These are phyloP conservation scores for Nymphicus hollandicus DNA, from an alignment of 2,113 vertebrate genomes.

Conservation along the genomic window DNA sequence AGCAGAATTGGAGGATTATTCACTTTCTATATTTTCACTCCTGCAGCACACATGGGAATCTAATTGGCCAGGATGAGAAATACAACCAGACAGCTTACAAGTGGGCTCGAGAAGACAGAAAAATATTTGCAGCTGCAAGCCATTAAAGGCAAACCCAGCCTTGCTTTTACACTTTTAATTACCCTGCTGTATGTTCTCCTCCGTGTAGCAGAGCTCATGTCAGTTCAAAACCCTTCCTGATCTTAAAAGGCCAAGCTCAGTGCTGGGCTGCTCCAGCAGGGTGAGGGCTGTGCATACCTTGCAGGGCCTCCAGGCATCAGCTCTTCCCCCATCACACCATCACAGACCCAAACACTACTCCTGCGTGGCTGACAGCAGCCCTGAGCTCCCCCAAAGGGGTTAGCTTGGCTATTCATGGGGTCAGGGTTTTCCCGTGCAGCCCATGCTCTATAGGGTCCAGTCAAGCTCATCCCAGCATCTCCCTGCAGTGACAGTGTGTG, in stretches of 20 bases:
- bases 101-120: conserved; percentile 38
- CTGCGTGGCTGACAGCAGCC: background rate
- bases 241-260: conserved; percentile 44
- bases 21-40: conserved; percentile 74
- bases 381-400: background rate
- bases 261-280: background rate
- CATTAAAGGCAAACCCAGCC: conserved; percentile 67
- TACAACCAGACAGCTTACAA: conserved; percentile 69
- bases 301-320: accelerated
- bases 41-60: conserved; percentile 76
- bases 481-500: background rate
- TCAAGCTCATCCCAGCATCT: background rate
- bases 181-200: conserved; percentile 53
- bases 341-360: background rate
- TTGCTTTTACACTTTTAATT: conserved; percentile 63
- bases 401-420: background rate
- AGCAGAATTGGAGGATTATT: conserved; percentile 70
- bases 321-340: accelerated
- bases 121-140: conserved; percentile 76
- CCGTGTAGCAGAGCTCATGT: background rate
- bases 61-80: conserved; percentile 73
- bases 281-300: background rate
- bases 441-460: background rate
- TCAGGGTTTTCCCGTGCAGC: background rate
- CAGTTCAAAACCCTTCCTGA: conserved; percentile 54